These are phyloP conservation scores for Spodoptera picta DNA, from an alignment of 2,888 invertebrate genomes.

Conservation along the genomic window DNA sequence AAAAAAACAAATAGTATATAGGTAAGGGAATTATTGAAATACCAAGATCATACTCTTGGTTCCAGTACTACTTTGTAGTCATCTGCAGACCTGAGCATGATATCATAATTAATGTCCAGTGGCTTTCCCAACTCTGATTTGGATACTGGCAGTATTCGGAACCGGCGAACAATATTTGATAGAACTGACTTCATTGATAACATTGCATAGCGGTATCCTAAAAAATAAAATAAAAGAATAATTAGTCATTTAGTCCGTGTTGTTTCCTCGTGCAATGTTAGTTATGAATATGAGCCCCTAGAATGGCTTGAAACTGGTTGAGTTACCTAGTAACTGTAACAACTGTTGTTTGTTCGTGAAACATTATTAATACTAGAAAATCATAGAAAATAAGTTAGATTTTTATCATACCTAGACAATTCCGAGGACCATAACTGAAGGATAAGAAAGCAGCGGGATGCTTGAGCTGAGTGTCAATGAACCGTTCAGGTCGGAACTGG, in stretches of 20 bases:
- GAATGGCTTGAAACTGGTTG: no score
- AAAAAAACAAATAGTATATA: neutral
- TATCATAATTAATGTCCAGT: slow-evolving; percentile 62
- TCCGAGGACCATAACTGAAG: slow-evolving; percentile 66
- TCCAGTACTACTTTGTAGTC: slow-evolving; percentile 64
- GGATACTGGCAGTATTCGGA: slow-evolving; percentile 55
- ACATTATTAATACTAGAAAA: no score
- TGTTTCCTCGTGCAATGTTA: no score
- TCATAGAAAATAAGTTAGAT: no score
- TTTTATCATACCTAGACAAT: slow-evolving; percentile 62
- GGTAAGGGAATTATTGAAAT: neutral
- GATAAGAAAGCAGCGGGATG: slow-evolving; percentile 64
- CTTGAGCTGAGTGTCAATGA: slow-evolving; percentile 56
- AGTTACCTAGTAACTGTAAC: no score
- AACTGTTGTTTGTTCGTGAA: no score
- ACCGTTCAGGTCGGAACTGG: slow-evolving; percentile 71
- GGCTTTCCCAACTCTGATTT: slow-evolving; percentile 45
- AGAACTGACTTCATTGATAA: slow-evolving; percentile 68
- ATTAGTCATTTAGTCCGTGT: no score
- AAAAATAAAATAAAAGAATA: neutral
- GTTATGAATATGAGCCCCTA: slow-evolving; percentile 20
- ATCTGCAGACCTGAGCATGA: slow-evolving; percentile 71
- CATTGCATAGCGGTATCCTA: slow-evolving; percentile 69
- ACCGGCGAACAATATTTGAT: slow-evolving; percentile 58
- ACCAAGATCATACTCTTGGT: slow-evolving; percentile 38